Base-by-base conservation (phyloP, 2,888 invertebrate species). In the Leptopilina syphax region DNA sequence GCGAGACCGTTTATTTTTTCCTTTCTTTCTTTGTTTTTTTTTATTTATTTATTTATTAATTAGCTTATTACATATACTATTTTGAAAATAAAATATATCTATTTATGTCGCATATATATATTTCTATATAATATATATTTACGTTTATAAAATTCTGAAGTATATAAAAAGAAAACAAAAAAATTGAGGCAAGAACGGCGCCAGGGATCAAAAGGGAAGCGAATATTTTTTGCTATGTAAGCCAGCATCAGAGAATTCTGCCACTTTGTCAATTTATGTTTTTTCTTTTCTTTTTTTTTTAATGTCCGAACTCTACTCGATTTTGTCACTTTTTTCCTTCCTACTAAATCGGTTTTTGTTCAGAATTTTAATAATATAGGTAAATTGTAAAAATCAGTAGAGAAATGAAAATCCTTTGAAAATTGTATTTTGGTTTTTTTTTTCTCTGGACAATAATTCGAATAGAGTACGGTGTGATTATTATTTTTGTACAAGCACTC, bases 401-500 rank as follows among this genome's bases (percentile, higher is more conserved):
- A 13, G 34, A 34, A 34, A 34, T 34, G 3, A 34, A 34, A 34
- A 3, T 34, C 4, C 34, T 34, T 4, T 3, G 34, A 34, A 34
- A 34, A 34, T 34, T 34, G 34, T 34, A 34, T 34, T 34, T 27
- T 34, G 3, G 34, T 3, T 34, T 34, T 34, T 18, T 18, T 68
- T 68, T 50, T 44, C 41, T 44, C 34, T 34, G 82, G 81, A 47
- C 47, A 80, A 44, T 8, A 44, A 8, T 82, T 80, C 81, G 84
- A 86, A 81, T 82, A 80, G 84, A 86, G 84, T 82, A 78, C 82
- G 84, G 76, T 82, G 66, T 81, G 80, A 83, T 41, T 76, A 77
- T 54, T 78, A 60, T 85, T 83, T 44, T 87, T 87, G 83, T 87
- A 87, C 84, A 88, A 84, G 86, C 82, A 85, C 84, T 84, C 81